These are phyloP conservation scores for Varanus komodoensis DNA, from an alignment of 2,113 vertebrate species.

Conservation along the genomic window DNA sequence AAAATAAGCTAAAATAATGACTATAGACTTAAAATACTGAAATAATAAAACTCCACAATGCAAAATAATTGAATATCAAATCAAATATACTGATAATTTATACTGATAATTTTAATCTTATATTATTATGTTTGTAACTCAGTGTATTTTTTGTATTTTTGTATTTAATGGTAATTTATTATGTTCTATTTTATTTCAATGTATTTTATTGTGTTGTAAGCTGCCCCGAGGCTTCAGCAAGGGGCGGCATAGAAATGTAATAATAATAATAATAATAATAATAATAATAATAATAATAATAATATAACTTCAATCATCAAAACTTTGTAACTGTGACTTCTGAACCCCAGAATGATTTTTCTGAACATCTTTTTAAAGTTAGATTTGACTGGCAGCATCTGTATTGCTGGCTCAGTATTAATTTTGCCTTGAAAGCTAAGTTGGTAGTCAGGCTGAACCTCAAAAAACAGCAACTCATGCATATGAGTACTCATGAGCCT, in stretches of 20 bases:
- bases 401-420: neutral
- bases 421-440: neutral
- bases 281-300: no score
- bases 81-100: no score
- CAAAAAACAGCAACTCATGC: neutral
- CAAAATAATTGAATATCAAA: neutral
- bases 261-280: no score
- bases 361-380: neutral
- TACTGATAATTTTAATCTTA: no score
- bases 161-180: no score
- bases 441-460: neutral
- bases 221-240: no score
- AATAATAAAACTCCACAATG: neutral
- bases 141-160: no score
- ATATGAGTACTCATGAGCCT: neutral
- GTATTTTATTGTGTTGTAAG: no score
- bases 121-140: no score
- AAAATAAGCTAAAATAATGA: neutral
- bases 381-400: neutral
- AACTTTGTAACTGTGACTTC: neutral
- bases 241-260: no score
- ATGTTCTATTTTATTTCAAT: no score
- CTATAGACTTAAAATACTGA: neutral
- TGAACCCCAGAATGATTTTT: neutral
- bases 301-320: neutral